phyloP scores from a whole-genome alignment of 2,888 invertebrate genomes.

The Erebia palarica region DNA sequence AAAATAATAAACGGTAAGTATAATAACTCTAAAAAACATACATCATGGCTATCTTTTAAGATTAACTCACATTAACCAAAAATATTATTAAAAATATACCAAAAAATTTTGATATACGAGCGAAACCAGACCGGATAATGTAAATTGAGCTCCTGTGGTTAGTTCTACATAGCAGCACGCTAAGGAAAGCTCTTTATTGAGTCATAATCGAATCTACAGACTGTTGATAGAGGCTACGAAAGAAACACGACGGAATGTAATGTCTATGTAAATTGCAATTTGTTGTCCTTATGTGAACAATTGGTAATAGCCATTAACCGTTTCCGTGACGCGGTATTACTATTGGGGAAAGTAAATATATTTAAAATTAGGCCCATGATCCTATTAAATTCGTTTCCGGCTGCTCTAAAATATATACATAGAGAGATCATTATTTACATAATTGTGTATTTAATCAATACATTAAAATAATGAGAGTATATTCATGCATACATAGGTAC shows the following conservation, averaged over 20 bases:
- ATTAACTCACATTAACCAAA: too few relatives aligned
- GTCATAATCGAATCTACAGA: not conserved
- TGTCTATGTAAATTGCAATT: not conserved
- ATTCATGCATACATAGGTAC: too few relatives aligned
- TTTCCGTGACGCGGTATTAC: not conserved
- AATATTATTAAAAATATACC: too few relatives aligned
- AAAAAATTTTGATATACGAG: too few relatives aligned
- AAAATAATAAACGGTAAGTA: too few relatives aligned
- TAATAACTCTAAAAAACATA: too few relatives aligned
- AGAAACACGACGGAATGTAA: not conserved
- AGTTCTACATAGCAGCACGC: not conserved
- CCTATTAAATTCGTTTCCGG: not conserved
- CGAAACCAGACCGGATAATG: too few relatives aligned
- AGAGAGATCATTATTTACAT: too few relatives aligned
- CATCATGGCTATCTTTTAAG: too few relatives aligned
- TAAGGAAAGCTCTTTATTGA: not conserved
- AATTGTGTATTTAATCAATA: too few relatives aligned
- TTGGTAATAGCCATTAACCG: not conserved
- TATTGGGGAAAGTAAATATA: not conserved
- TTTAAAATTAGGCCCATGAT: not conserved
- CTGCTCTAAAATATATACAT: not conserved
- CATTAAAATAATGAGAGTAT: too few relatives aligned
- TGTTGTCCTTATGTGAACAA: constrained; percentile 4
- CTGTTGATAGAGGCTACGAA: not conserved
- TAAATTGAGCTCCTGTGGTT: not conserved